phyloP scores from a whole-genome alignment of 2,797 vertebrate genomes.

The Pygocentrus nattereri region DNA sequence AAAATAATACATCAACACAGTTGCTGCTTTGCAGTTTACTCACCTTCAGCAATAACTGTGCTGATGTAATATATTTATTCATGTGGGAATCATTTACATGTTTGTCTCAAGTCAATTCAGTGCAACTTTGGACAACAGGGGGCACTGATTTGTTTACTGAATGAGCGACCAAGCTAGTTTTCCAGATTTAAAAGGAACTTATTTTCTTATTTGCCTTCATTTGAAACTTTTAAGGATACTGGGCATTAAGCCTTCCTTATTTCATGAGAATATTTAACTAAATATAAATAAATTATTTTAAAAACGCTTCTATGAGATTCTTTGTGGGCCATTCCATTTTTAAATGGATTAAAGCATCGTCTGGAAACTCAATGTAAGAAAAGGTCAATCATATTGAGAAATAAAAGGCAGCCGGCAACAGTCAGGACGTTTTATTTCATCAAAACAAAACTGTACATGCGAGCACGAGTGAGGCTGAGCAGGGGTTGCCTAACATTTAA shows the following conservation, averaged over 20 bases:
- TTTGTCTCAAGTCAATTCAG: neutral
- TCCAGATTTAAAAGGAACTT: too few relatives aligned
- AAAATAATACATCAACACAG: too few relatives aligned
- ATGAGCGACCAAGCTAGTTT: neutral
- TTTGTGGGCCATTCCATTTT: neutral
- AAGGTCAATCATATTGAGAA: neutral
- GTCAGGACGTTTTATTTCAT: slow-evolving; percentile 17
- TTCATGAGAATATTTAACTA: slow-evolving; percentile 2
- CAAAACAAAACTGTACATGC: slow-evolving; percentile 65
- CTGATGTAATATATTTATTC: neutral
- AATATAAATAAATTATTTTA: neutral
- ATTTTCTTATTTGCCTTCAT: neutral
- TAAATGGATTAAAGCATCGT: neutral
- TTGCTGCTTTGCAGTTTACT: neutral
- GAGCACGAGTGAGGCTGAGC: slow-evolving; percentile 68
- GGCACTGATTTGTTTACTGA: neutral
- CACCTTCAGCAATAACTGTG: neutral
- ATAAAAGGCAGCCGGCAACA: slow-evolving; percentile 16
- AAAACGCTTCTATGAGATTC: neutral
- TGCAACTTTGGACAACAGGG: neutral
- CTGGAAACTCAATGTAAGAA: neutral
- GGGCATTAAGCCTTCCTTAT: neutral
- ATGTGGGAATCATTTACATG: neutral
- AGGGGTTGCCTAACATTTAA: slow-evolving; percentile 60
- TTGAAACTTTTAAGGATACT: neutral